These are phyloP conservation scores for Syngnathus typhle DNA, from an alignment of 2,113 vertebrate species.

Conservation along the genomic window DNA sequence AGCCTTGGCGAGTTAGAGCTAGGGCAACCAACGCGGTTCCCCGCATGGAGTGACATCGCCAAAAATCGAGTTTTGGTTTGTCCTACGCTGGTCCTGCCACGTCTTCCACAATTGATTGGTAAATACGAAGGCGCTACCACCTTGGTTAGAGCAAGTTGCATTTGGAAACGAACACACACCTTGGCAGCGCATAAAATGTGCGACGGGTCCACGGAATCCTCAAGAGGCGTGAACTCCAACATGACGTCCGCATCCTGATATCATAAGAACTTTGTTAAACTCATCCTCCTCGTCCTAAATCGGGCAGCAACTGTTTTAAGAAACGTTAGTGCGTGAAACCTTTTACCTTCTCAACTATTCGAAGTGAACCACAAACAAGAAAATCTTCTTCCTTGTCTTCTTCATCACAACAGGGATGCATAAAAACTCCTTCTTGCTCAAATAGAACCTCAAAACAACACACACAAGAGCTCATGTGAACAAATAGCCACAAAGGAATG, in stretches of 20 bases:
- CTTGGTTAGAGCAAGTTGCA: no score
- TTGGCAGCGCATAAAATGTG: constrained; percentile 94
- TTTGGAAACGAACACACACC: constrained; percentile 51
- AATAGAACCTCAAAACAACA: constrained; percentile 76
- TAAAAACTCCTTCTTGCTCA: constrained; percentile 90
- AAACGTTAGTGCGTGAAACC: not conserved
- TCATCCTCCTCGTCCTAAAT: not conserved
- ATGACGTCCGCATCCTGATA: constrained; percentile 82
- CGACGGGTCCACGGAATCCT: constrained; percentile 84
- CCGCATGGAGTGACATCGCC: no score
- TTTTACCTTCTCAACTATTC: constrained; percentile 86
- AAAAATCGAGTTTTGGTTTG: no score
- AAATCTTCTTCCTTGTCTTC: constrained; percentile 77
- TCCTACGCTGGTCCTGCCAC: no score
- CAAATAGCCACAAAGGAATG: no score
- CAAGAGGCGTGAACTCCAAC: constrained; percentile 87
- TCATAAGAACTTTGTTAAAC: not conserved
- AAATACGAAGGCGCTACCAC: no score
- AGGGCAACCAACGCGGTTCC: no score
- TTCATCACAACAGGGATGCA: constrained; percentile 80
- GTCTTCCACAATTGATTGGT: no score
- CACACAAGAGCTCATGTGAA: not conserved
- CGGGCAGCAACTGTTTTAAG: not conserved
- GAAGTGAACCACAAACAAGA: constrained; percentile 80
- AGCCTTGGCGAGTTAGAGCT: no score